Conservation (phyloP, 1,140 invertebrate genomes). For the Dendroctonus ponderosae region DNA sequence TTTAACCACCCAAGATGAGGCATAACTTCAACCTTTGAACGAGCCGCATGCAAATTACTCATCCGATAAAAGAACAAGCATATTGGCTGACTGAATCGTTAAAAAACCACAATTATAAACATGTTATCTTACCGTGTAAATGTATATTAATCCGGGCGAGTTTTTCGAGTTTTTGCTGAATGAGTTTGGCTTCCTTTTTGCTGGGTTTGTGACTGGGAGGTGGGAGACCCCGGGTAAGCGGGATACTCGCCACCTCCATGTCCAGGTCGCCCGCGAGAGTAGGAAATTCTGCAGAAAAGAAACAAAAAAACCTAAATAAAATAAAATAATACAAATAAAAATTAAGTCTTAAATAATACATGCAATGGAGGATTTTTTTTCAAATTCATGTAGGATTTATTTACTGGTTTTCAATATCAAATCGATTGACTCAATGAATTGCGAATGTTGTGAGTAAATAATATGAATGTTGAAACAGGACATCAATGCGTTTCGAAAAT, state of each 20-base stretch:
- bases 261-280: constrained; percentile 43
- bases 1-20: too few species aligned
- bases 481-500: too few species aligned
- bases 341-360: neutral
- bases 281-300: constrained; percentile 44
- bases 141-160: constrained; percentile 82
- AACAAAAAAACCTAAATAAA: constrained; percentile 48
- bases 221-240: constrained; percentile 41
- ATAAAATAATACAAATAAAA: constrained; percentile 27
- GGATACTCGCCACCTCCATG: constrained; percentile 52
- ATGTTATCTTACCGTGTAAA: constrained; percentile 71
- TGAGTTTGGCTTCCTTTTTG: constrained; percentile 61
- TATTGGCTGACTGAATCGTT: neutral
- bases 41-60: too few species aligned
- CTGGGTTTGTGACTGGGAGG: constrained; percentile 47
- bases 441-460: too few species aligned
- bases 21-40: too few species aligned
- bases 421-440: too few species aligned
- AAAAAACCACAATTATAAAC: constrained; percentile 4
- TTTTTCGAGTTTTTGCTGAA: constrained; percentile 68
- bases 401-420: too few species aligned
- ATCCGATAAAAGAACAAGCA: neutral
- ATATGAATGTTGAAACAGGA: too few species aligned
- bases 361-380: too few species aligned
- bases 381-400: too few species aligned